Percentiles rank a stretch among this genome's conserved stretches.
Evolutionary conservation across 2,888 invertebrate genomes (phyloP).

Genomic region (Lepidocyrtoides sp.): DNA sequence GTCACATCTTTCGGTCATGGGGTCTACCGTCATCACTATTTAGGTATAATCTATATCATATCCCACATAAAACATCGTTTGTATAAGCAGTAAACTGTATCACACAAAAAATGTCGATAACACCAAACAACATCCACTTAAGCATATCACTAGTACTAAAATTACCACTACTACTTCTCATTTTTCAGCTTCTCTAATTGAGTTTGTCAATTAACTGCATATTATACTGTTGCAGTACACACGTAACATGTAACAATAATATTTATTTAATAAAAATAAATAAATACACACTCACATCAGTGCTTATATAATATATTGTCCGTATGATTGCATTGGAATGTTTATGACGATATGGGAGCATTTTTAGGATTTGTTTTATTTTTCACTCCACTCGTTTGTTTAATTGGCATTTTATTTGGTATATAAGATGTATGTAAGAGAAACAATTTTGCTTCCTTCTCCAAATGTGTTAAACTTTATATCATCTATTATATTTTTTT

Average conservation of each 20-base stretch:
- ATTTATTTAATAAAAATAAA: background rate
- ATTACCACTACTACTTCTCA: background rate
- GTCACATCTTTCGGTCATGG: conserved; percentile 76
- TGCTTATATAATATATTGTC: conserved; percentile 9
- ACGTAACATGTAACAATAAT: background rate
- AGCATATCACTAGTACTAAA: conserved; percentile 27
- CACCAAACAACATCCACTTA: conserved; percentile 11
- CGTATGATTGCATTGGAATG: background rate
- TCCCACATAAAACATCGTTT: conserved; percentile 51
- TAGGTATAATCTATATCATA: conserved; percentile 68
- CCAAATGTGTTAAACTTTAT: conserved; percentile 9
- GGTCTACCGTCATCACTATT: conserved; percentile 75
- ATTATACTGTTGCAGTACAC: conserved; percentile 44
- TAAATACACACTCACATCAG: background rate
- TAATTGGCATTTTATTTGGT: background rate
- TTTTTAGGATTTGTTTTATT: background rate
- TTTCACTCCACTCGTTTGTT: background rate
- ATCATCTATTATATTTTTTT: background rate
- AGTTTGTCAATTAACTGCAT: conserved; percentile 43
- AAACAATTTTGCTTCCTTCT: conserved; percentile 46
- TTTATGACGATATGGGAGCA: background rate
- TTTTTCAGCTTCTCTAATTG: conserved; percentile 17
- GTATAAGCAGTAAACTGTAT: conserved; percentile 18
- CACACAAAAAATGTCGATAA: conserved; percentile 42
- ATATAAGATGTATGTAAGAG: too few species aligned